These are phyloP conservation scores for Emydoidea blandingii DNA, from an alignment of 2,797 vertebrate species.

Conservation along the genomic window DNA sequence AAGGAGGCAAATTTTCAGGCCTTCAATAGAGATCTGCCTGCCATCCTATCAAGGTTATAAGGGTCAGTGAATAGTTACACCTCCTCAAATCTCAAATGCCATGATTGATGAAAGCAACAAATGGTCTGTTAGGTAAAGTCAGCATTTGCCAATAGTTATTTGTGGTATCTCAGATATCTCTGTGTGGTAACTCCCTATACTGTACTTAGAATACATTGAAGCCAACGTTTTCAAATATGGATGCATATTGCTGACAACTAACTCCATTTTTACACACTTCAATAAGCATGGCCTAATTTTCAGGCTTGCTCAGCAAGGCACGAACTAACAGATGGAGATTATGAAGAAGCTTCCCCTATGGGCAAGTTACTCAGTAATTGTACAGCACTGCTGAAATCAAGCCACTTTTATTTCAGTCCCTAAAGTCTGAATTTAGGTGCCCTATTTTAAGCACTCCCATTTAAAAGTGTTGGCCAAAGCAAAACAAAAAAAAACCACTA, in stretches of 20 bases:
- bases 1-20: not conserved
- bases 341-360: not conserved
- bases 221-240: not conserved
- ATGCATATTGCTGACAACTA: not conserved
- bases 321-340: not conserved
- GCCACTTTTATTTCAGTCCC: not conserved
- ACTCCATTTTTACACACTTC: not conserved
- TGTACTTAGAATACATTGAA: not conserved
- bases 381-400: not conserved
- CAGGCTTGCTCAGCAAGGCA: not conserved
- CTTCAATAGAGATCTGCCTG: not conserved
- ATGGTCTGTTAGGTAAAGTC: not conserved
- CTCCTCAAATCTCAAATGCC: not conserved
- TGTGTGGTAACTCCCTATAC: not conserved
- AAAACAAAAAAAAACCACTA: not conserved
- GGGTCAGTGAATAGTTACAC: not conserved
- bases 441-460: not conserved
- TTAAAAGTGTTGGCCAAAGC: not conserved
- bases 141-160: not conserved
- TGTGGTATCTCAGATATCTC: fast-evolving
- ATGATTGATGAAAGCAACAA: not conserved
- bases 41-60: not conserved
- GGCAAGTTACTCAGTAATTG: not conserved
- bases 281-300: not conserved
- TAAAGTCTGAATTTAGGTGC: not conserved